Base-by-base conservation (phyloP, 2,888 invertebrate genomes). In the Cephalotes varians region DNA sequence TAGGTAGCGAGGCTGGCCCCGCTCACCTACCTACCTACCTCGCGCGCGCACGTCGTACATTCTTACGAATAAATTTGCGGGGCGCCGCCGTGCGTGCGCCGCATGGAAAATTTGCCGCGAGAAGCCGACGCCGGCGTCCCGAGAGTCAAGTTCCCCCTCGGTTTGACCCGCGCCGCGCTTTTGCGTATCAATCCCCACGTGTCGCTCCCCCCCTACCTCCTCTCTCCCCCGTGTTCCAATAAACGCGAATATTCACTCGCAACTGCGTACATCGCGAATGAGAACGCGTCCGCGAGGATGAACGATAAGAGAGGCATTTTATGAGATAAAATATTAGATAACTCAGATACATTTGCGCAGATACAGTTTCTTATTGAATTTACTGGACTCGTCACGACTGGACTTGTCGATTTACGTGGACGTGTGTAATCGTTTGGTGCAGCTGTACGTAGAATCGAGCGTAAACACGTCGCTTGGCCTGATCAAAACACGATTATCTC, bases 11-110 rank as follows among this genome's bases (percentile, higher is more conserved):
- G 62, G 21, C n/a, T 21, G 84, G 84, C 84, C 85, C 7, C 18
- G 56, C 88, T 88, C 86, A 89, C 86, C 90, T 90, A 89, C 44
- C 58, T 47, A 49, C 9, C n/a, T 49, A n/a, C 44, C 49, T 49
- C 49, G 49, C 47, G 7, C 9, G 49, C 28, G 60, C 84, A 77
- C 81, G 51, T 51, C 85, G 90, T 90, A 91, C 90, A 91, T 87
- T 91, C 91, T 87, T 74, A 83, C 86, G 90, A 91, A 90, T 84
- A 90, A 90, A 88, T 90, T 84, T 86, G 62, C 76, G 77, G 81
- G 76, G 81, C 64, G 65, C 74, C 71, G 37, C 40, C 40, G 72
- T 72, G 73, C 74, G 74, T 74, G 64, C 34, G 64, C 25, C 62
- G 64, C 54, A 72, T 56, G 21, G 56, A 51, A 65, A 81, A 69